A percentile compares a stretch with the other conserved stretches of the same genome.
Conservation (phyloP, 2,888 invertebrate genomes). For the Acrobasis repandana region DNA sequence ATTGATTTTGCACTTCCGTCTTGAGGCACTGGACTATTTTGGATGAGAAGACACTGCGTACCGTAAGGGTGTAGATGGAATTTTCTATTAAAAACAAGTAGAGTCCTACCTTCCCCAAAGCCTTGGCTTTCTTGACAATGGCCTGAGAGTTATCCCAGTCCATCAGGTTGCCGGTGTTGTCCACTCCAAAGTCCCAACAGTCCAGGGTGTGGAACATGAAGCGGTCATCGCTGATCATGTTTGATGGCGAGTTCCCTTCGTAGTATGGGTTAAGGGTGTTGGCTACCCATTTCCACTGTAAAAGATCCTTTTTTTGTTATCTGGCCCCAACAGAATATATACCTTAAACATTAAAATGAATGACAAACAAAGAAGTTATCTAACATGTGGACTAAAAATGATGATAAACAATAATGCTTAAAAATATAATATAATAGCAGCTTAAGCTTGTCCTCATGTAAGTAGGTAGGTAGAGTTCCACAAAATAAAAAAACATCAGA, state of each 20-base stretch:
- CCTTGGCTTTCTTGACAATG: conserved; percentile 77
- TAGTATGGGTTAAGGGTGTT: conserved; percentile 95
- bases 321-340: too few relatives aligned
- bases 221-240: conserved; percentile 92
- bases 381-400: too few relatives aligned
- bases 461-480: too few relatives aligned
- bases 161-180: conserved; percentile 93
- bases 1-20: too few relatives aligned
- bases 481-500: background rate
- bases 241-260: conserved; percentile 89
- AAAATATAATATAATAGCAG: too few relatives aligned
- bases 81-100: conserved; percentile 15
- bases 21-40: too few relatives aligned
- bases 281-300: conserved; percentile 92
- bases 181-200: conserved; percentile 94
- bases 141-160: conserved; percentile 85
- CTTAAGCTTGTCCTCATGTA: too few relatives aligned
- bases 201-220: conserved; percentile 89
- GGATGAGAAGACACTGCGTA: too few relatives aligned
- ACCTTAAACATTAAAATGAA: too few relatives aligned
- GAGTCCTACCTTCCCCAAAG: conserved; percentile 71
- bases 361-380: too few relatives aligned
- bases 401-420: too few relatives aligned
- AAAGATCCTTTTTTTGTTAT: background rate
- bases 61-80: too few relatives aligned